Conservation (phyloP, 1,140 invertebrate species). For the Nilaparvata lugens region DNA sequence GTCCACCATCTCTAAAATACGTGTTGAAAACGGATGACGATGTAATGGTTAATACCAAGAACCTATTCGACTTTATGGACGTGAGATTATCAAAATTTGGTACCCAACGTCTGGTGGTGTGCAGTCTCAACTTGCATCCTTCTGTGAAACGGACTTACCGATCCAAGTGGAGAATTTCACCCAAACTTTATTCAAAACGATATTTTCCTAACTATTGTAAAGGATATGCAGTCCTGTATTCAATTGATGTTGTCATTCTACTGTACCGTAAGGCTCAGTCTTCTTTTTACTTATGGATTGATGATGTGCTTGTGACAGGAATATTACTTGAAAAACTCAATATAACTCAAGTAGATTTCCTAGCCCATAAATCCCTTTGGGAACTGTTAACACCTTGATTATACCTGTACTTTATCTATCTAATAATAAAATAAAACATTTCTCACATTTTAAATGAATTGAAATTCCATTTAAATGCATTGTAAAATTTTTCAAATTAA, state of each 20-base stretch:
- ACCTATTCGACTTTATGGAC: slow-evolving; percentile 50
- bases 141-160: slow-evolving; percentile 45
- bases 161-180: slow-evolving; percentile 70
- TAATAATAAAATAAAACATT: too few relatives aligned
- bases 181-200: slow-evolving; percentile 49
- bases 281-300: slow-evolving; percentile 71
- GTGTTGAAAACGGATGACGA: slow-evolving; percentile 73
- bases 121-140: slow-evolving; percentile 13
- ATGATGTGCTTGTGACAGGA: slow-evolving; percentile 71
- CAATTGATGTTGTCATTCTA: slow-evolving; percentile 53
- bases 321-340: not conserved
- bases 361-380: too few relatives aligned
- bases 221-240: slow-evolving; percentile 66
- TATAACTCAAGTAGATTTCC: too few relatives aligned
- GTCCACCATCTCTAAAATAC: slow-evolving; percentile 48
- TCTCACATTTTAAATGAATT: too few relatives aligned
- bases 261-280: slow-evolving; percentile 53
- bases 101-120: slow-evolving; percentile 19
- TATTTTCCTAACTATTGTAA: slow-evolving; percentile 63
- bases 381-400: too few relatives aligned
- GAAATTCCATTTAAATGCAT: too few relatives aligned
- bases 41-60: slow-evolving; percentile 61
- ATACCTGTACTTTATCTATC: too few relatives aligned
- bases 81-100: slow-evolving; percentile 45
- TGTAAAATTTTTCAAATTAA: too few relatives aligned